Conservation (phyloP, 2,797 vertebrate species). For the Sorex maritimensis region DNA sequence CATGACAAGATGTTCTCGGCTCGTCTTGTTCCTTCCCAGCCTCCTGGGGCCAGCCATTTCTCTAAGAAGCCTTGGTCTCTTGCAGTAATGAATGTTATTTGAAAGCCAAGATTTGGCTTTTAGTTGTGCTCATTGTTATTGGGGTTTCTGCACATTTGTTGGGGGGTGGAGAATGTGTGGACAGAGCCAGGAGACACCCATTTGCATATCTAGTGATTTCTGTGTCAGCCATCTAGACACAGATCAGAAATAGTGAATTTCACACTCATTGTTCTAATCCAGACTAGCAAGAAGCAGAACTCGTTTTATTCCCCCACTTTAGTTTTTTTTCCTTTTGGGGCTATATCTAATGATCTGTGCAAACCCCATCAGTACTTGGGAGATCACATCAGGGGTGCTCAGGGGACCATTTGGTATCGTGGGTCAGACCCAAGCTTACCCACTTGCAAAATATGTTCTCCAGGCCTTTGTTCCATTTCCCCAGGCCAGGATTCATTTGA, state of each 20-base stretch:
- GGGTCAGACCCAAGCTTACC: no score
- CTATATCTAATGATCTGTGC: no score
- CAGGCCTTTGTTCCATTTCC: no score
- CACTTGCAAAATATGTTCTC: no score
- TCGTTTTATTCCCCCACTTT: not conserved
- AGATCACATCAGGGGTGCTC: no score
- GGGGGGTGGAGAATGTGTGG: not conserved
- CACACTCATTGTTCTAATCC: not conserved
- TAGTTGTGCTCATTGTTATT: conserved; percentile 1
- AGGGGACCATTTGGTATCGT: no score
- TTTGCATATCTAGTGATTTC: not conserved
- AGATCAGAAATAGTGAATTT: not conserved
- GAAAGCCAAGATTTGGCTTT: conserved; percentile 53
- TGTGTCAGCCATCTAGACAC: not conserved
- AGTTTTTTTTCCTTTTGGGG: not conserved
- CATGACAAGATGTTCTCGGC: conserved; percentile 11
- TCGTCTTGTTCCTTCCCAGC: conserved; percentile 42
- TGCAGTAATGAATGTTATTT: conserved; percentile 27
- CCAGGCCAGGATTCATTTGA: no score
- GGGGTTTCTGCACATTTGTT: not conserved
- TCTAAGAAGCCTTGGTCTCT: not conserved
- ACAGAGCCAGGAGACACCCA: not conserved
- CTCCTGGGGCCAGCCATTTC: conserved; percentile 26
- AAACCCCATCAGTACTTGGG: no score
- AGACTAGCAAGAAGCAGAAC: not conserved